A percentile compares a stretch with the other conserved stretches of the same genome.
These are phyloP conservation scores for Lophotis ruficrista DNA, from an alignment of 2,113 vertebrate genomes.

Conservation along the genomic window DNA sequence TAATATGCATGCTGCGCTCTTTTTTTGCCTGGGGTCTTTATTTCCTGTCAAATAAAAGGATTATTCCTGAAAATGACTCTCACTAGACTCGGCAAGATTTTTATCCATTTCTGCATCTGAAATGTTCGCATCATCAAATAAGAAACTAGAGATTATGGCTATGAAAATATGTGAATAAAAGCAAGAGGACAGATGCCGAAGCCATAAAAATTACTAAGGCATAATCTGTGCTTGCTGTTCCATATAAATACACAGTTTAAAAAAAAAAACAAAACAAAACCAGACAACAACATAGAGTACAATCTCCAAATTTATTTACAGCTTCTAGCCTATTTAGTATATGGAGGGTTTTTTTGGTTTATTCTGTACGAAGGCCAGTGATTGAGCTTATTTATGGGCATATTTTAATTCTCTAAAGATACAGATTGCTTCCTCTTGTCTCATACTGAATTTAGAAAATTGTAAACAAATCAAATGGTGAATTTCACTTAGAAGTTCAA, in stretches of 20 bases:
- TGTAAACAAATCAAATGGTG: constrained; percentile 27
- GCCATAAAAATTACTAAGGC: constrained; percentile 55
- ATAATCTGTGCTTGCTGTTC: constrained; percentile 53
- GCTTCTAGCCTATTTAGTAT: background rate
- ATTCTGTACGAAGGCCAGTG: background rate
- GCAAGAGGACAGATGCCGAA: constrained; percentile 39
- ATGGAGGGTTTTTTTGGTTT: background rate
- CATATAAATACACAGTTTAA: constrained; percentile 8
- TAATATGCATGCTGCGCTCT: constrained; percentile 20
- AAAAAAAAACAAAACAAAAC: background rate
- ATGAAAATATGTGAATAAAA: constrained; percentile 57
- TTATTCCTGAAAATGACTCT: constrained; percentile 49
- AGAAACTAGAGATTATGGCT: constrained; percentile 26
- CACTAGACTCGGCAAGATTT: constrained; percentile 40
- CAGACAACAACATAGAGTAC: background rate
- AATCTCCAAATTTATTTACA: constrained; percentile 16
- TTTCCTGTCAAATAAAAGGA: constrained; percentile 47
- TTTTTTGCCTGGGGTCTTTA: background rate
- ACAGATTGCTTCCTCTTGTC: background rate
- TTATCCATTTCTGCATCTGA: constrained; percentile 21
- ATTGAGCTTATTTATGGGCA: constrained; percentile 7
- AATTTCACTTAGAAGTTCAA: constrained; percentile 39
- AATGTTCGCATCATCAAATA: constrained; percentile 41
- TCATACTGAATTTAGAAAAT: constrained; percentile 23
- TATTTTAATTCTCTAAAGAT: constrained; percentile 12